Evolutionary conservation across 2,888 invertebrate species (phyloP), one percentile per base, ranked within the genome.

Genomic region (Polia nebulosa): DNA sequence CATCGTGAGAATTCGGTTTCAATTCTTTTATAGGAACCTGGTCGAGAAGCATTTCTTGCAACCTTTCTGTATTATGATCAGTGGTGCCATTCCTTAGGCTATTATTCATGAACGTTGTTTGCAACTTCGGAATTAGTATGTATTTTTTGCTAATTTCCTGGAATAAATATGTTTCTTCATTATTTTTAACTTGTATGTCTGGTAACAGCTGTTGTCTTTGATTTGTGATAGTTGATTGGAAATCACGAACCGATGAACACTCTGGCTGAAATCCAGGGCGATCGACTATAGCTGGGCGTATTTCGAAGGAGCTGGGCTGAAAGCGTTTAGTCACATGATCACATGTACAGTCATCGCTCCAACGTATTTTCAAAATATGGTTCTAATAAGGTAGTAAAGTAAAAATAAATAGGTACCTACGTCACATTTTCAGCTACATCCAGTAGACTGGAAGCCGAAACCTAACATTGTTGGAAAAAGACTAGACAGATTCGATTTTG

Each of bases 81-180:
- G 47, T 66, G 39, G 77, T 80, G 51, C 67, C 70, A 52, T 76
- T 69, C 34, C 72, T 75, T 36, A 81, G 20, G 61, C 70, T 79
- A 69, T 83, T 80, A 65, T 85, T 83, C 36, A 57, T 75, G 53
- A 78, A 68, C 22, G 73, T 60, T 34, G 84, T 76, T 75, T 78
- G 82, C 49, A 88, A 67, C 86, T 92, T 94, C 11, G 95, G 95
- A 73, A 95, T 95, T 0, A 95, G 86, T 80, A 95, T 95, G 75
- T 90, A 95, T 70, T 92, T 93, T 79, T 95, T 92, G 73, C 91
- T 91, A 25, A 95, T 90, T 89, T 94, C 92, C 74, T 90, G 89
- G 32, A 95, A 84, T 47, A 94, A 73, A 44, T 68, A 69, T 17
- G 80, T 62, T 69, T 93, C 92, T 34, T 91, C 88, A 36, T 83